These are phyloP conservation scores for Paramormyrops hopkinsi DNA, from an alignment of 2,797 vertebrate species.

Conservation along the genomic window DNA sequence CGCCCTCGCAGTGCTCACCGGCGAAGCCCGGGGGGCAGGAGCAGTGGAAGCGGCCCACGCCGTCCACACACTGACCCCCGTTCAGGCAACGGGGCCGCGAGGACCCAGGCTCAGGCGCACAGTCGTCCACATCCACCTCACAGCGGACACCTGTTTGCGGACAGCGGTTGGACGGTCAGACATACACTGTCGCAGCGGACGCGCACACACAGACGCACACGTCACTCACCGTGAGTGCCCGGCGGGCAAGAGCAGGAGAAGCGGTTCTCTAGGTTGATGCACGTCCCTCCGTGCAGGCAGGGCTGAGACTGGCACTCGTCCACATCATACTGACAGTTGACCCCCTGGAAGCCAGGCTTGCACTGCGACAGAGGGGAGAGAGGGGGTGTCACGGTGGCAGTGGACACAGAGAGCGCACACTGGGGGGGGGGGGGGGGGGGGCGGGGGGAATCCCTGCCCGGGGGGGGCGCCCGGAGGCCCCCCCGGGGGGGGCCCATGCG, in stretches of 20 bases:
- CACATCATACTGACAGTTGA: slow-evolving; percentile 87
- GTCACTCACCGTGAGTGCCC: slow-evolving; percentile 75
- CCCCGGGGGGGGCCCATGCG: slow-evolving; percentile 21
- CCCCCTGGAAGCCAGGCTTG: slow-evolving; percentile 82
- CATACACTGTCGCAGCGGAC: neutral
- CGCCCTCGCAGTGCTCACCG: slow-evolving; percentile 83
- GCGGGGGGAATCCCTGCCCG: slow-evolving; percentile 52
- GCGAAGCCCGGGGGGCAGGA: slow-evolving; percentile 76
- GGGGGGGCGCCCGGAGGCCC: slow-evolving; percentile 76
- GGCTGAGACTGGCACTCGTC: slow-evolving; percentile 85
- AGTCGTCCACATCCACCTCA: slow-evolving; percentile 66
- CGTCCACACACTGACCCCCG: slow-evolving; percentile 72
- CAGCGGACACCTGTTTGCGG: slow-evolving; percentile 56
- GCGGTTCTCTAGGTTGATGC: slow-evolving; percentile 80
- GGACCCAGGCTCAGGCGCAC: slow-evolving; percentile 52
- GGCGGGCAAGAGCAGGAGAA: slow-evolving; percentile 82
- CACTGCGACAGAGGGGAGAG: slow-evolving; percentile 59
- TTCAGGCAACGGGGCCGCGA: slow-evolving; percentile 59
- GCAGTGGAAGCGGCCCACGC: slow-evolving; percentile 77
- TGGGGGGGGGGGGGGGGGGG: neutral
- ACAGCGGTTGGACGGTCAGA: neutral
- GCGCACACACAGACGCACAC: neutral
- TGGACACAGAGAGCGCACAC: neutral
- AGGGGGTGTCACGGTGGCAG: neutral
- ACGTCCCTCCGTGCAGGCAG: slow-evolving; percentile 81